phyloP scores from a whole-genome alignment of 2,797 vertebrate species.

The Premnoplex brunnescens region DNA sequence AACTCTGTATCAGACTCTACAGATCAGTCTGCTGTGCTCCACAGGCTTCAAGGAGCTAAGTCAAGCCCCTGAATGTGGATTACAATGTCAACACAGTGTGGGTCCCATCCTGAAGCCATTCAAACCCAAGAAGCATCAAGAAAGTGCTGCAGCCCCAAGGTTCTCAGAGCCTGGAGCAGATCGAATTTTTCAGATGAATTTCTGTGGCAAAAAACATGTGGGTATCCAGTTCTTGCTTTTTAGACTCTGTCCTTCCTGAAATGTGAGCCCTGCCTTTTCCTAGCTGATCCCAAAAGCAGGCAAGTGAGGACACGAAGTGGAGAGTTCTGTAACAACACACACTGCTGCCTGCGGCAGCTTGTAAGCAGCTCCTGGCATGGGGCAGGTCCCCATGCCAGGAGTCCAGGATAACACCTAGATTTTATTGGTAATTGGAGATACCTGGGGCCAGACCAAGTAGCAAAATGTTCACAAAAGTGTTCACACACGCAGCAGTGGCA shows the following conservation, averaged over 20 bases:
- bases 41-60: not conserved
- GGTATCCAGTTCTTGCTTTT: not conserved
- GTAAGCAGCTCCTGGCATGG: not conserved
- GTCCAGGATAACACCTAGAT: fast-evolving
- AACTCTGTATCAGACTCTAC: not conserved
- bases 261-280: not conserved
- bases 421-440: not conserved
- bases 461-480: not conserved
- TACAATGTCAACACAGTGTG: not conserved
- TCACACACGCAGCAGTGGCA: not conserved
- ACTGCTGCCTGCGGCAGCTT: not conserved
- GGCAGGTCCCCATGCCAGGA: not conserved
- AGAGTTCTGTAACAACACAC: not conserved
- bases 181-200: not conserved
- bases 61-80: not conserved
- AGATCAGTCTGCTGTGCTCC: not conserved
- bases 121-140: not conserved
- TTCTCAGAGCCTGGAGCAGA: not conserved
- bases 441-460: not conserved
- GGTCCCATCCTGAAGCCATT: not conserved
- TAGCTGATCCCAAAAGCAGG: not conserved
- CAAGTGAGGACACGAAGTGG: slow-evolving; percentile 55
- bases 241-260: not conserved
- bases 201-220: fast-evolving
- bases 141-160: not conserved